Base-by-base conservation (phyloP, 2,797 vertebrate species). In the Clarias fuscus region DNA sequence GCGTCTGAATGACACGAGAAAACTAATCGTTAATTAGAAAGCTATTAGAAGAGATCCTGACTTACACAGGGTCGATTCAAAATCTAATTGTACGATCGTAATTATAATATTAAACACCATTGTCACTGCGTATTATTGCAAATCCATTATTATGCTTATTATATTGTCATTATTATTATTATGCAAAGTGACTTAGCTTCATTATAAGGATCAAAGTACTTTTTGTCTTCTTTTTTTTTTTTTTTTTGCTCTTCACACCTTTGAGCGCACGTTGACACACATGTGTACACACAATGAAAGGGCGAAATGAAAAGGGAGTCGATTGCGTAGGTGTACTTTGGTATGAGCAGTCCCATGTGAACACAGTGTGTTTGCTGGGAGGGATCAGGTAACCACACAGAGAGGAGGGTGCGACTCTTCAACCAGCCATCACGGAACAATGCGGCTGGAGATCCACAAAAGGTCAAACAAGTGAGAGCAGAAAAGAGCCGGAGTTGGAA, bases 281-380 rank as follows among this genome's bases (percentile, higher is more conserved):
- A 75, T 40, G 84, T 78, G 79, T 84, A 72, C 67, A 86, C 85
- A 85, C 61, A 89, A 86, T 84, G 62, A 88, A 81, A 33, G 40
- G 79, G 83, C 78, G 89, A 88, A 91, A 84, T 88, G 87, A 87
- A 87, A 89, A 81, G 93, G 90, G 92, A 93, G 91, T 93, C 90
- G 92, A 94, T 94, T 93, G 93, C 91, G 95, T 95, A 94, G 95
- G 94, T 93, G 95, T 93, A 94, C 92, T 94, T 93, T 94, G 93
- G 94, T 94, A 96, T 96, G 95, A 94, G 92, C 92, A 87, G 86
- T 92, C 92, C 92, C 91, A 91, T 93, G 93, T 94, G 93, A 94
- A 95, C 92, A 92, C 93, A 92, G 91, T 43, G 88, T 86, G 72
- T 80, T 84, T 78, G 86, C 82, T 77, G 86, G 85, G 87, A 89